A percentile compares a stretch with the other conserved stretches of the same genome.
These are phyloP conservation scores for Heliconius eleuchia DNA, from an alignment of 1,140 invertebrate species.

Conservation along the genomic window DNA sequence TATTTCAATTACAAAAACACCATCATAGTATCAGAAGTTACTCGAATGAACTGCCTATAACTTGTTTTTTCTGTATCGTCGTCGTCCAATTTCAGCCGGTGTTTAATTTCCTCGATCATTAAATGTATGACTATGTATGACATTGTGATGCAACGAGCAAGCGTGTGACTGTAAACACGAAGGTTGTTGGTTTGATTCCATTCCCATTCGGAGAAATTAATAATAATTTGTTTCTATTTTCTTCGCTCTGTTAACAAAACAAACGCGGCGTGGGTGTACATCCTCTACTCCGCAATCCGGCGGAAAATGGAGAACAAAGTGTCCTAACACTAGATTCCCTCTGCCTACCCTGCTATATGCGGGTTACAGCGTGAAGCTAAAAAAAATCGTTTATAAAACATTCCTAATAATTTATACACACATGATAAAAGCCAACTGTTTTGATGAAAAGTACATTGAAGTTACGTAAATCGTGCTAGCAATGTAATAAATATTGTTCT, in stretches of 20 bases:
- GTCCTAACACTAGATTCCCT: too few species aligned
- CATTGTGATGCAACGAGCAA: constrained; percentile 19
- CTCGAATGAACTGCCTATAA: constrained; percentile 45
- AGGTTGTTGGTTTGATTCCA: too few species aligned
- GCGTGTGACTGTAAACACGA: too few species aligned
- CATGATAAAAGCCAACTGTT: constrained; percentile 5
- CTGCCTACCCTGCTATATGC: too few species aligned
- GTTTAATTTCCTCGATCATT: constrained; percentile 35
- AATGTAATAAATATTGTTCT: neutral
- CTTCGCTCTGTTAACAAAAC: too few species aligned
- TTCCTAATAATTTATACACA: constrained; percentile 3
- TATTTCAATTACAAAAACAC: constrained; percentile 42
- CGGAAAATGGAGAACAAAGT: too few species aligned
- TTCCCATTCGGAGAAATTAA: too few species aligned
- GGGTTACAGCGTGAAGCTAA: too few species aligned
- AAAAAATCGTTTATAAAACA: neutral
- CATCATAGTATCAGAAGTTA: constrained; percentile 18
- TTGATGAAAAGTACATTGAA: constrained; percentile 14
- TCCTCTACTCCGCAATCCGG: too few species aligned
- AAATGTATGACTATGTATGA: constrained; percentile 19
- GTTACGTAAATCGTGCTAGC: neutral
- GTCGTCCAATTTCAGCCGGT: constrained; percentile 25
- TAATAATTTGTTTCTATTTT: too few species aligned
- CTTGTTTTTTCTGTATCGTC: constrained; percentile 35
- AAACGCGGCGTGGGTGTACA: too few species aligned